Percentiles rank a stretch among this genome's conserved stretches.
Conservation (phyloP, 2,797 vertebrate genomes). For the Pygocentrus nattereri region DNA sequence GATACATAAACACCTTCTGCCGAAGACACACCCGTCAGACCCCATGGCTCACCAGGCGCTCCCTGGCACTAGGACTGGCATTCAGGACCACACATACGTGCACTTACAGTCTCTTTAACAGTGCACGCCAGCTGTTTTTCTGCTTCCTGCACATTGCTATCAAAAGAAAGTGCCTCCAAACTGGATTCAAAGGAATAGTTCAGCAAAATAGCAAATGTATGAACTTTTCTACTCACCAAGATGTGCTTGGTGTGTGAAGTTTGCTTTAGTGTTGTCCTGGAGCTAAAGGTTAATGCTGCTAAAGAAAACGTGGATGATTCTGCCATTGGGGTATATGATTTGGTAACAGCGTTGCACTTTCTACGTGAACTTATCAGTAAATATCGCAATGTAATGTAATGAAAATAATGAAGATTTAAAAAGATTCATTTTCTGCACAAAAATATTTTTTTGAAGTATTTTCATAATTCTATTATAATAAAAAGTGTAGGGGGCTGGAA, state of each 20-base stretch:
- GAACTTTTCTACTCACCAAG: background rate
- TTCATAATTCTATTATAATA: too few relatives aligned
- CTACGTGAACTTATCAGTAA: too few relatives aligned
- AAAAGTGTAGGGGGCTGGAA: too few relatives aligned
- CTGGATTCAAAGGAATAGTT: background rate
- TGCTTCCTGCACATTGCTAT: background rate
- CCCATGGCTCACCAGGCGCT: background rate
- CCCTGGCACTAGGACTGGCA: constrained; percentile 4
- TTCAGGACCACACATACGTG: background rate
- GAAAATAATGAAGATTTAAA: too few relatives aligned
- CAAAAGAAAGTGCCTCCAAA: background rate
- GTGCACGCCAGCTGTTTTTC: background rate
- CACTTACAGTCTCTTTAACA: background rate
- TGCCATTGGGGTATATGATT: too few relatives aligned
- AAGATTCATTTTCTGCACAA: too few relatives aligned
- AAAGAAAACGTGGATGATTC: too few relatives aligned
- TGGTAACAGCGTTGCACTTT: too few relatives aligned
- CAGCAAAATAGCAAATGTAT: background rate
- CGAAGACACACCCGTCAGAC: constrained; percentile 9
- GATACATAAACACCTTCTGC: constrained; percentile 43
- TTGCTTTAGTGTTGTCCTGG: background rate
- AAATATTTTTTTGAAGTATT: too few relatives aligned
- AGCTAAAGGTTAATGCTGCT: background rate
- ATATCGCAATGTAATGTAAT: too few relatives aligned
- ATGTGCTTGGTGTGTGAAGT: background rate